These are phyloP conservation scores for Eurypyga helias DNA, from an alignment of 2,113 vertebrate genomes.

Conservation along the genomic window DNA sequence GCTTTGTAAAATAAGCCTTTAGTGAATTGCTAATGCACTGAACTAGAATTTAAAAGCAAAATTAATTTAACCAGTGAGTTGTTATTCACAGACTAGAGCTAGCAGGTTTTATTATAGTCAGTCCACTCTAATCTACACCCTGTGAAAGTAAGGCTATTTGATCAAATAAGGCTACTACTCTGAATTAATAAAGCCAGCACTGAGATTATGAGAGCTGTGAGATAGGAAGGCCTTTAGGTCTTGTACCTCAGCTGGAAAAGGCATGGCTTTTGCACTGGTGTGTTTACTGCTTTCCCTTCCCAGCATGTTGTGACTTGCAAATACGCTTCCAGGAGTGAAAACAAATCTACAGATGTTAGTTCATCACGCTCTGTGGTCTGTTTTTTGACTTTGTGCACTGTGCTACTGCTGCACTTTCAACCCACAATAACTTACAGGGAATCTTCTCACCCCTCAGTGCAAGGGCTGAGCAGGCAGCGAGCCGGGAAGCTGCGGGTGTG, in stretches of 20 bases:
- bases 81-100: neutral
- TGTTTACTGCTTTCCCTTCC: neutral
- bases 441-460: neutral
- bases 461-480: neutral
- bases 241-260: neutral
- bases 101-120: neutral
- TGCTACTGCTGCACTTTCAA: neutral
- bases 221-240: neutral
- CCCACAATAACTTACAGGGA: rapidly evolving
- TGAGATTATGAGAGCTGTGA: neutral
- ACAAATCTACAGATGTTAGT: neutral
- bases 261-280: neutral
- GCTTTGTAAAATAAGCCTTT: neutral
- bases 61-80: neutral
- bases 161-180: neutral
- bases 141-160: neutral
- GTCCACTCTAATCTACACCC: neutral
- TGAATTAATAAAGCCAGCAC: neutral
- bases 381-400: neutral
- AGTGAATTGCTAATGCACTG: neutral
- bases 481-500: neutral
- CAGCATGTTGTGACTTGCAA: neutral
- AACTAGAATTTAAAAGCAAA: neutral
- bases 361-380: rapidly evolving
- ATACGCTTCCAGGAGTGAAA: neutral